These are phyloP conservation scores for Ariopsis seemanni DNA, from an alignment of 2,113 vertebrate species.

Conservation along the genomic window DNA sequence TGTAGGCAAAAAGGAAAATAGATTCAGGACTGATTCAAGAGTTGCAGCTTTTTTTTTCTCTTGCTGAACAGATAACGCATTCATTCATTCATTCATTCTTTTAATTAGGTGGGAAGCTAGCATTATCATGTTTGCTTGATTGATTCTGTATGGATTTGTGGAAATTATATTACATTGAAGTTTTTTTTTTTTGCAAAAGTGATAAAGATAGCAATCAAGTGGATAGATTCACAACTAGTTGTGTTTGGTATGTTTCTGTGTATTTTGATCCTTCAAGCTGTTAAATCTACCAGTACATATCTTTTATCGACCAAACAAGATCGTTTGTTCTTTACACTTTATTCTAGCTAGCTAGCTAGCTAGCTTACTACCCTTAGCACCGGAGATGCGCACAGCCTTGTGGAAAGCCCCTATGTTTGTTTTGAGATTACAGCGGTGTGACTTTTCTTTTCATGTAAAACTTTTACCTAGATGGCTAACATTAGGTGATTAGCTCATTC, in stretches of 20 bases:
- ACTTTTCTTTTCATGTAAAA: conserved; percentile 3
- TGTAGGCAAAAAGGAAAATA: neutral
- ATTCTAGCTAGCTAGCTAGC: neutral
- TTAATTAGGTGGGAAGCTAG: neutral
- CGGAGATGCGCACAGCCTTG: neutral
- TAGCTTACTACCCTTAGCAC: neutral
- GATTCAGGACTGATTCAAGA: neutral
- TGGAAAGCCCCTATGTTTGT: neutral
- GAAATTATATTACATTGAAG: neutral
- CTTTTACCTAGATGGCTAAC: neutral
- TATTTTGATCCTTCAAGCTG: neutral
- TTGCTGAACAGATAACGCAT: neutral
- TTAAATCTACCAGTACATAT: neutral
- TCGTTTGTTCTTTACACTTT: neutral
- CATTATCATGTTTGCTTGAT: neutral
- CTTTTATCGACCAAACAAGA: neutral
- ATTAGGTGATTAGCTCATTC: neutral
- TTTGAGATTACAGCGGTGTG: neutral
- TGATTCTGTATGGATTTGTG: neutral
- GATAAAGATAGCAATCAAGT: neutral
- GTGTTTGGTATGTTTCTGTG: neutral
- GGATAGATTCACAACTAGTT: neutral
- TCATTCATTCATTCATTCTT: neutral
- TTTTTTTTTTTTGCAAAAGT: neutral
- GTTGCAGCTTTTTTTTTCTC: neutral